phyloP scores from a whole-genome alignment of 2,888 invertebrate species.

The Lochmaea crataegi region DNA sequence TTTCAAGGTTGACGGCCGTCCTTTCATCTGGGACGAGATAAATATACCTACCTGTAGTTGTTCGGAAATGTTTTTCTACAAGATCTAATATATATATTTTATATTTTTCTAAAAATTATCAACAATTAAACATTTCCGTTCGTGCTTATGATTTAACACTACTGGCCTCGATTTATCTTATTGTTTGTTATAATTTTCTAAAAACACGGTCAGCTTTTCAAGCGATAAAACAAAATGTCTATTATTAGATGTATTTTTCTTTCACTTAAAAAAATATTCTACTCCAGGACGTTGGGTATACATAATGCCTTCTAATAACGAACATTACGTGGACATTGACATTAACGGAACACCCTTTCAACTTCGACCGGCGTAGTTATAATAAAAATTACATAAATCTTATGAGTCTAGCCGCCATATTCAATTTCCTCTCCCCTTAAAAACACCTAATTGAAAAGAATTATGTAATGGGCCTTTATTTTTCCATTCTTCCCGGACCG shows the following conservation, averaged over 20 bases:
- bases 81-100: too few relatives aligned
- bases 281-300: background rate
- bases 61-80: background rate
- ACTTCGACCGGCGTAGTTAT: conserved; percentile 15
- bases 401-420: conserved; percentile 32
- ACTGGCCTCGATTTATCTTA: too few relatives aligned
- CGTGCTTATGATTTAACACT: too few relatives aligned
- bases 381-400: conserved; percentile 38
- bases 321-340: conserved; percentile 20
- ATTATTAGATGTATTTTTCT: too few relatives aligned
- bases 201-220: too few relatives aligned
- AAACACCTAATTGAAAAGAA: conserved; percentile 41
- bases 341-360: conserved; percentile 17
- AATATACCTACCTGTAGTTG: background rate
- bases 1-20: conserved; percentile 20
- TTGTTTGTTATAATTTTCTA: too few relatives aligned
- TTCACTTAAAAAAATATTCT: too few relatives aligned
- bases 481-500: conserved; percentile 35
- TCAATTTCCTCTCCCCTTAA: conserved; percentile 35
- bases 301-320: background rate
- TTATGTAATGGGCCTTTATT: conserved; percentile 37
- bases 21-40: conserved; percentile 1
- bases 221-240: too few relatives aligned
- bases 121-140: background rate
- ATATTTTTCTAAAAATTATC: background rate